Evolutionary conservation across 2,888 invertebrate species (phyloP).

Genomic region (Acanthacorydalis orientalis): DNA sequence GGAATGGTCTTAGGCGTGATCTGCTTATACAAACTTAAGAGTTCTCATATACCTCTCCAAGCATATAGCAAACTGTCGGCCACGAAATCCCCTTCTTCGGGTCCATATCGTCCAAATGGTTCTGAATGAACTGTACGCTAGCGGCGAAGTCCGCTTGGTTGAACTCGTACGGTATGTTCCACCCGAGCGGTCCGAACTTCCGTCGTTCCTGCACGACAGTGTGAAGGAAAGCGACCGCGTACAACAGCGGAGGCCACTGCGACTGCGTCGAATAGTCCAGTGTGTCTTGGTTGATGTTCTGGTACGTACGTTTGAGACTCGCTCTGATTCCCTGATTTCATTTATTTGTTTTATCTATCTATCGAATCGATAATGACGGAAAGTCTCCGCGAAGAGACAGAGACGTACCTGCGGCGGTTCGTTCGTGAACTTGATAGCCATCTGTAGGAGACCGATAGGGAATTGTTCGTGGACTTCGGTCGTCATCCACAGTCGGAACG

Average conservation of each 20-base stretch:
- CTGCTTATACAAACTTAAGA: too few relatives aligned
- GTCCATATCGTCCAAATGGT: slow-evolving; percentile 93
- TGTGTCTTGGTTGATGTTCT: slow-evolving; percentile 75
- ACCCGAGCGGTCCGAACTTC: slow-evolving; percentile 91
- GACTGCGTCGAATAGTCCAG: slow-evolving; percentile 79
- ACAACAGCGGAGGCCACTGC: slow-evolving; percentile 88
- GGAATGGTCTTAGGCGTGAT: too few relatives aligned
- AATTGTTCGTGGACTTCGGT: slow-evolving; percentile 88
- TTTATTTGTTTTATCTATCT: too few relatives aligned
- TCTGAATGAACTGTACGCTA: slow-evolving; percentile 89
- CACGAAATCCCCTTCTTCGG: slow-evolving; percentile 94
- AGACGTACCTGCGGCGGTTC: slow-evolving; percentile 53
- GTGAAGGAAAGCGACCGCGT: slow-evolving; percentile 87
- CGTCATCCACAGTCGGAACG: slow-evolving; percentile 85
- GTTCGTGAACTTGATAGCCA: slow-evolving; percentile 94
- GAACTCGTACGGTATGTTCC: slow-evolving; percentile 96
- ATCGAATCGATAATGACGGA: too few relatives aligned
- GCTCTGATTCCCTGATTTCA: slow-evolving; percentile 69
- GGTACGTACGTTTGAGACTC: slow-evolving; percentile 87
- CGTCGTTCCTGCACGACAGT: slow-evolving; percentile 89
- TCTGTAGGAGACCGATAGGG: slow-evolving; percentile 74
- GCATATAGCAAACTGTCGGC: slow-evolving; percentile 95
- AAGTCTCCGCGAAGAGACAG: too few relatives aligned
- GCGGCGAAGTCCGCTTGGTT: slow-evolving; percentile 94
- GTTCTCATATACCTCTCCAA: slow-evolving; percentile 67